Evolutionary conservation across 2,797 vertebrate species (phyloP).

Genomic region (Merluccius polli): DNA sequence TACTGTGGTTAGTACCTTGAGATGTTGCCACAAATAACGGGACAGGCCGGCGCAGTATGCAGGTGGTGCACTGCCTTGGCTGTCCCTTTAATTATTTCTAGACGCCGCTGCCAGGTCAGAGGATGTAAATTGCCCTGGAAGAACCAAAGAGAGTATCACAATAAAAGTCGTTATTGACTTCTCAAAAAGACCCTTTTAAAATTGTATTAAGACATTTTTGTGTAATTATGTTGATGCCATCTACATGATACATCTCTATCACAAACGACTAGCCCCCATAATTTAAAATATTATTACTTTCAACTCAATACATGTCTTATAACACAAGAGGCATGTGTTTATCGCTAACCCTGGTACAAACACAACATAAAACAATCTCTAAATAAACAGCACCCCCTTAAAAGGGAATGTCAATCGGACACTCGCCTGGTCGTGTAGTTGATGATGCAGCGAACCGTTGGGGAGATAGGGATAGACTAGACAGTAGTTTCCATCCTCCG

Average conservation of each 20-base stretch:
- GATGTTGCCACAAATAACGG: constrained; percentile 67
- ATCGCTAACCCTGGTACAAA: no score
- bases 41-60: constrained; percentile 51
- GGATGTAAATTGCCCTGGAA: constrained; percentile 39
- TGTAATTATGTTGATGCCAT: no score
- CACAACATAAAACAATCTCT: no score
- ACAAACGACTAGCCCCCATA: no score
- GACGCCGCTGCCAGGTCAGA: constrained; percentile 62
- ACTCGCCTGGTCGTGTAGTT: constrained; percentile 62
- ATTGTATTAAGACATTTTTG: no score
- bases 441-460: constrained; percentile 69
- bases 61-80: constrained; percentile 64
- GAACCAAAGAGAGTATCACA: neutral
- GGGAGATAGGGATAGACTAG: constrained; percentile 71
- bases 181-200: no score
- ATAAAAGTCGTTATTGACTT: no score
- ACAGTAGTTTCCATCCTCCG: constrained; percentile 58
- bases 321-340: no score
- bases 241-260: neutral
- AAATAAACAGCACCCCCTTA: no score
- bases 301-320: no score
- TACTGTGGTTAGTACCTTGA: constrained; percentile 54
- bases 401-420: no score
- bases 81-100: constrained; percentile 62
- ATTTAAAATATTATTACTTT: no score